These are phyloP conservation scores for Eudiplozoon nipponicum DNA, from an alignment of 2,888 invertebrate species.

Conservation along the genomic window DNA sequence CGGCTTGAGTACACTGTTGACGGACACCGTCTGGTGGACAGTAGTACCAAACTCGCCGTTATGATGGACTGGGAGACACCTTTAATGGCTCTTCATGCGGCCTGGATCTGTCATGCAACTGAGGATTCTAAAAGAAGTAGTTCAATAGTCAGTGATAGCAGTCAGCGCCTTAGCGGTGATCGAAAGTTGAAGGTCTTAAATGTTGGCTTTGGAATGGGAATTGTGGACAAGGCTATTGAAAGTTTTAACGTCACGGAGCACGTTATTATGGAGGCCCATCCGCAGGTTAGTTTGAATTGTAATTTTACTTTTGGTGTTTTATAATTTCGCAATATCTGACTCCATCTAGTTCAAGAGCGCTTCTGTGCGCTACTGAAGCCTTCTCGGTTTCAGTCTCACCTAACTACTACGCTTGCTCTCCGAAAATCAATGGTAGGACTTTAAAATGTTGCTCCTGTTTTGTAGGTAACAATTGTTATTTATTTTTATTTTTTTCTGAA, in stretches of 20 bases:
- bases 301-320: no score
- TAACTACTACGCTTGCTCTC: no score
- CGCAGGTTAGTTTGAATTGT: constrained; percentile 7
- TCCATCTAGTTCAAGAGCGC: no score
- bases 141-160: neutral
- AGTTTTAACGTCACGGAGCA: constrained; percentile 7
- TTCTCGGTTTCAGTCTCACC: no score
- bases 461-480: no score
- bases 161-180: neutral
- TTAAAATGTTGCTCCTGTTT: no score
- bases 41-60: constrained; percentile 8
- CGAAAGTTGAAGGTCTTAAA: constrained; percentile 9
- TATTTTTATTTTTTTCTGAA: no score
- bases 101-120: constrained; percentile 13
- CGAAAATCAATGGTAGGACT: no score
- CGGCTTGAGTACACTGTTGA: neutral
- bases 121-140: no score
- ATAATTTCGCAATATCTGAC: no score
- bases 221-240: constrained; percentile 13
- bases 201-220: constrained; percentile 17
- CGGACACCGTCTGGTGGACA: neutral
- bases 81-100: constrained; percentile 14
- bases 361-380: no score
- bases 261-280: constrained; percentile 15
- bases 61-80: constrained; percentile 16